A percentile compares a stretch with the other conserved stretches of the same genome.
Conservation (phyloP, 2,888 invertebrate genomes). For the Euclidia mi region DNA sequence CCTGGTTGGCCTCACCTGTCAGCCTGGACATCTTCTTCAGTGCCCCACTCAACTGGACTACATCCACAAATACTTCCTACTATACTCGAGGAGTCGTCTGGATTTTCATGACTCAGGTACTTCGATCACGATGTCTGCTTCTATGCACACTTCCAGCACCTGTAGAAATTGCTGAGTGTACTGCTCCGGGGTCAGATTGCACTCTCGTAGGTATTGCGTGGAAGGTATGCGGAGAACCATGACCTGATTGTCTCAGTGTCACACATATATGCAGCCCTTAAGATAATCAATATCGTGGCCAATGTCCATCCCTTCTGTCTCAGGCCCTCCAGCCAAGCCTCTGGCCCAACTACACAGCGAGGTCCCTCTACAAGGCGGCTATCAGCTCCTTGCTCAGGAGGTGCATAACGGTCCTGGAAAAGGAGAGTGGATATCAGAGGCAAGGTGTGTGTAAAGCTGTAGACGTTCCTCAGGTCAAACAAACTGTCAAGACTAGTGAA, state of each 20-base stretch:
- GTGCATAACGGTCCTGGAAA: background rate
- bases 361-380: background rate
- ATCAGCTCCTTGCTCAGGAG: background rate
- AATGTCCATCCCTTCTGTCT: constrained; percentile 7
- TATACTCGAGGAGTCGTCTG: background rate
- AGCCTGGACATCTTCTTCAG: background rate
- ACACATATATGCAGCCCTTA: background rate
- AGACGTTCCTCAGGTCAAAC: background rate
- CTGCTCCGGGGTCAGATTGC: background rate
- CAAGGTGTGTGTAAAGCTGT: background rate
- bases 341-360: background rate
- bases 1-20: constrained; percentile 5
- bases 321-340: constrained; percentile 5
- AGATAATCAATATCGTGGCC: constrained; percentile 1
- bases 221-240: background rate
- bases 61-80: constrained; percentile 1
- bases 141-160: too few species aligned
- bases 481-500: background rate
- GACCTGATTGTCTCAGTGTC: constrained; percentile 6
- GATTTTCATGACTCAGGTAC: background rate
- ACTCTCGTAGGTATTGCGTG: background rate
- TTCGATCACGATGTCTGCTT: background rate
- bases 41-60: background rate
- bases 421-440: background rate
- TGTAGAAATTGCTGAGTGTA: background rate